Evolutionary conservation across 2,797 vertebrate species (phyloP).

Genomic region (Chelon labrosus): DNA sequence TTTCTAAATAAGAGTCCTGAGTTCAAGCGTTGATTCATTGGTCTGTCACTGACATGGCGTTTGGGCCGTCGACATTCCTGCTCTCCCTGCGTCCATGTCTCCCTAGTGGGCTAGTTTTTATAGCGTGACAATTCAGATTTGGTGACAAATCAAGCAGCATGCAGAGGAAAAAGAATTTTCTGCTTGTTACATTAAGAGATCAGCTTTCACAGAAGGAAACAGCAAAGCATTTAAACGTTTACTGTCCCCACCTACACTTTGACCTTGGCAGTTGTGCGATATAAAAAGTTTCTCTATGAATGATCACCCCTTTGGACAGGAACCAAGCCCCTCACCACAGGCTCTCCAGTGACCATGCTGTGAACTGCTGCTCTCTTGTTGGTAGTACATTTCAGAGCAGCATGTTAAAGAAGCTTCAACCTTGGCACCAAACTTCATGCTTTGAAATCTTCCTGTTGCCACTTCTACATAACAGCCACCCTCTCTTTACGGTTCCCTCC

Average conservation of each 20-base stretch:
- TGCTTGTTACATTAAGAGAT: slow-evolving; percentile 82
- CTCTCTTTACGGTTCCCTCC: slow-evolving; percentile 33
- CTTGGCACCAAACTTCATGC: slow-evolving; percentile 51
- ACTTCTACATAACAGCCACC: slow-evolving; percentile 62
- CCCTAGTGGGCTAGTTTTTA: slow-evolving; percentile 61
- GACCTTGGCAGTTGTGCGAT: slow-evolving; percentile 63
- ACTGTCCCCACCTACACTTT: slow-evolving; percentile 53
- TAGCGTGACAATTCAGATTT: slow-evolving; percentile 72
- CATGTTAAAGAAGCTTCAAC: slow-evolving; percentile 34
- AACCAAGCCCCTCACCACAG: slow-evolving; percentile 28
- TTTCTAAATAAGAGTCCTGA: slow-evolving; percentile 76
- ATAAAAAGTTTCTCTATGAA: slow-evolving; percentile 55
- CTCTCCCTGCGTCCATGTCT: slow-evolving; percentile 57
- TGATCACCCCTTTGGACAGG: slow-evolving; percentile 63
- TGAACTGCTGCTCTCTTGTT: slow-evolving; percentile 46
- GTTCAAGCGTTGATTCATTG: slow-evolving; percentile 78
- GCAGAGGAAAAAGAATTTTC: slow-evolving; percentile 55
- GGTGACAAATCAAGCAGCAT: slow-evolving; percentile 73
- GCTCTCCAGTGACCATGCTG: slow-evolving; percentile 53
- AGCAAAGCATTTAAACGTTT: slow-evolving; percentile 44
- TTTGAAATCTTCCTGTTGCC: slow-evolving; percentile 70
- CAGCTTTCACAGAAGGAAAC: slow-evolving; percentile 59
- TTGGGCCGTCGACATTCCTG: slow-evolving; percentile 61
- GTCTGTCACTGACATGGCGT: slow-evolving; percentile 70
- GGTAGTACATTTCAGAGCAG: slow-evolving; percentile 13